Percentiles rank a stretch among this genome's conserved stretches.
Evolutionary conservation across 2,113 vertebrate species (phyloP).

Genomic region (Eudyptes chrysolophus): DNA sequence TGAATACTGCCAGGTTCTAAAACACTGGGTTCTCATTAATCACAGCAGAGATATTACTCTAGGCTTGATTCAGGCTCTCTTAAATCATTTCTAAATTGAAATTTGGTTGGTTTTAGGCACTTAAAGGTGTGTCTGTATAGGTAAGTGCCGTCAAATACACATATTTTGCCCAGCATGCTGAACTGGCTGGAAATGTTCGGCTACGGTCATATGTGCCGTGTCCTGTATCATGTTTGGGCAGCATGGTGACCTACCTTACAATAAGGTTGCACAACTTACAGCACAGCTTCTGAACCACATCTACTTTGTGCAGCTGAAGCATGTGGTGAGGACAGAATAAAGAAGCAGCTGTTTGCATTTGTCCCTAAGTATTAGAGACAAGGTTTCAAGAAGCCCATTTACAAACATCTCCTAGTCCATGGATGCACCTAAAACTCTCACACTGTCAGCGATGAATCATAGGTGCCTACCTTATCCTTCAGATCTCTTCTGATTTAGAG

Average conservation of each 20-base stretch:
- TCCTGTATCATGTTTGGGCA: not conserved
- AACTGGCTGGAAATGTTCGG: not conserved
- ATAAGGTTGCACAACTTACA: not conserved
- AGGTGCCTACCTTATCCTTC: not conserved
- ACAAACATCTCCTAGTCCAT: not conserved
- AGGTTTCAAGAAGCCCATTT: not conserved
- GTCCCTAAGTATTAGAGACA: not conserved
- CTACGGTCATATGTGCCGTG: not conserved
- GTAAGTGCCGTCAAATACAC: not conserved
- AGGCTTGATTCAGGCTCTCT: not conserved
- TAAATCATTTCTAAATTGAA: not conserved
- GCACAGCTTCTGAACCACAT: not conserved
- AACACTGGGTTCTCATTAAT: constrained; percentile 21
- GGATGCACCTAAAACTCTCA: not conserved
- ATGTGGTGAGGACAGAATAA: not conserved
- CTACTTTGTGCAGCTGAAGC: not conserved
- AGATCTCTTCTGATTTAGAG: not conserved
- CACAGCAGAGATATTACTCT: not conserved
- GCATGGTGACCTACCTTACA: not conserved
- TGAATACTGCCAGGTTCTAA: constrained; percentile 1
- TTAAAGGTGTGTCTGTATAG: not conserved
- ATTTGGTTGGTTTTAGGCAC: not conserved
- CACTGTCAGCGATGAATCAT: not conserved
- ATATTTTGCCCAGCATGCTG: not conserved
- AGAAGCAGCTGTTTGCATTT: not conserved